A percentile compares a stretch with the other conserved stretches of the same genome.
Conservation (phyloP, 2,113 vertebrate genomes). For the Etheostoma spectabile region DNA sequence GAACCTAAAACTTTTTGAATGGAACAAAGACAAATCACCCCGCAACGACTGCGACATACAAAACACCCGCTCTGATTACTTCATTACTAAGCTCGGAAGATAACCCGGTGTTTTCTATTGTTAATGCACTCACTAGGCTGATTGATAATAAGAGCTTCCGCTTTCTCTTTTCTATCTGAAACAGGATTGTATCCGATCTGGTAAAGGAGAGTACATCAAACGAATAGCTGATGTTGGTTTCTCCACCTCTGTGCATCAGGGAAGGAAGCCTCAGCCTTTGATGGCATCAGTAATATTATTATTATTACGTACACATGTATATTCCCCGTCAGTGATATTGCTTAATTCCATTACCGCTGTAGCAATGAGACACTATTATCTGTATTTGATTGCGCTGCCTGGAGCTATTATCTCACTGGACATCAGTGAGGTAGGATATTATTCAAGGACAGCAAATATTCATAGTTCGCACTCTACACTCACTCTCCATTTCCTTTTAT, state of each 20-base stretch:
- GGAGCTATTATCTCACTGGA: constrained; percentile 51
- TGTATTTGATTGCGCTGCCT: constrained; percentile 40
- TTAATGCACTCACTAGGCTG: constrained; percentile 53
- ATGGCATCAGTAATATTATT: constrained; percentile 66
- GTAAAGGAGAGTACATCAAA: constrained; percentile 66
- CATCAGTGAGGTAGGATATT: constrained; percentile 61
- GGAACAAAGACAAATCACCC: constrained; percentile 75
- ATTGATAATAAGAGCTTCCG: constrained; percentile 60
- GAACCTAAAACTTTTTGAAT: constrained; percentile 76
- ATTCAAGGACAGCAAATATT: constrained; percentile 52
- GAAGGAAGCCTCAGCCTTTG: constrained; percentile 73
- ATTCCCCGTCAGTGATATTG: constrained; percentile 57
- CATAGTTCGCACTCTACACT: constrained; percentile 32
- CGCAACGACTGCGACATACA: constrained; percentile 56
- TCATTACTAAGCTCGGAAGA: constrained; percentile 76
- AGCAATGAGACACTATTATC: constrained; percentile 50
- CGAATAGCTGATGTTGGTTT: constrained; percentile 56
- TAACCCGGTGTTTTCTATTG: constrained; percentile 67
- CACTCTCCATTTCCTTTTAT: constrained; percentile 49
- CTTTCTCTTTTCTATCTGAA: constrained; percentile 36
- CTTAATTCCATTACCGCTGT: constrained; percentile 79
- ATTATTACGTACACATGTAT: not conserved
- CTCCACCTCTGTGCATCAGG: constrained; percentile 37
- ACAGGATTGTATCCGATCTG: constrained; percentile 57
- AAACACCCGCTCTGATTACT: constrained; percentile 79